Base-by-base conservation (phyloP, 2,888 invertebrate genomes). In the Drosophila meridiana region DNA sequence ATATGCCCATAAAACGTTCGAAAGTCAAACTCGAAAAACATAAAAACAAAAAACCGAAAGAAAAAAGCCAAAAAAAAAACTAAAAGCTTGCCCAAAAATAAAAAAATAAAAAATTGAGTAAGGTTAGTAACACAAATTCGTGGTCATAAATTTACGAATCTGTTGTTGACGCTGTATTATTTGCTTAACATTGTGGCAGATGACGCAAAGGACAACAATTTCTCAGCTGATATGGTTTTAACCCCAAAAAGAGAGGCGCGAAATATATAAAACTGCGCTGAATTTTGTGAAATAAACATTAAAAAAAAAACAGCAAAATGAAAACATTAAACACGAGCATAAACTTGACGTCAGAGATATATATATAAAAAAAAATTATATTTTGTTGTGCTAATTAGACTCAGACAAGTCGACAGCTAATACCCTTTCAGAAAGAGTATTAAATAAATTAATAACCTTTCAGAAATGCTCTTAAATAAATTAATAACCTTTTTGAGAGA, bases 51-150 rank as follows among this genome's bases (percentile, higher is more conserved):
- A 32, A 56, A 55, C 9, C 9, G 36, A 9, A 53, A 32, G 42
- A 57, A 43, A 32, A 3, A 26, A n/a, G 30, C 34, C 34, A 34
- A 34, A 8, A 62, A 64, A 45, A 26, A 64, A 60, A 42, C 38
- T 42, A 64, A 67, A 76, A 52, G 66, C 61, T 73, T 73, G 64
- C 60, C 60, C 78, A 63, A 64, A 87, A 63, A 66, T 83, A 83
- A 80, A 0, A 76, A 85, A 73, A 45, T 26, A 47, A 28, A 47
- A 40, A 47, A 73, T 87, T 87, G 86, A 82, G 90, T 87, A 90
- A 87, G 86, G 86, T 87, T 89, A 87, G 86, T 90, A 90, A 85
- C 84, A 83, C 70, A 71, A 73, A 83, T 73, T 90, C 87, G 89
- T 81, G 82, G 87, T 55, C 78, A 90, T 90, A 90, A 89, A 87